These are phyloP conservation scores for Silurus aristotelis DNA, from an alignment of 2,797 vertebrate genomes.

Conservation along the genomic window DNA sequence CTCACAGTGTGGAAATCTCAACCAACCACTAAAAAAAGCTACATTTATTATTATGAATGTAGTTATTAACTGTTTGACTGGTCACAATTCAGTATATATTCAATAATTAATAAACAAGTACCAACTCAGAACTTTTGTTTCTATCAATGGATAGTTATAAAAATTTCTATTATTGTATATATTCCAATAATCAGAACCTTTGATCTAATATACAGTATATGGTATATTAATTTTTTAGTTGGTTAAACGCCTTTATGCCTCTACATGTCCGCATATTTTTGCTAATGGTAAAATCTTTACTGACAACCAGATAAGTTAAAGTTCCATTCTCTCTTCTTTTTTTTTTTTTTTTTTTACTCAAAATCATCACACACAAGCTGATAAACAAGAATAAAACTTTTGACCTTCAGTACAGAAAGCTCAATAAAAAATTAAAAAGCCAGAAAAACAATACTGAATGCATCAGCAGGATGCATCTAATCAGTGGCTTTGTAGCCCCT, in stretches of 20 bases:
- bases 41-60: not conserved
- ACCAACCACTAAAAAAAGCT: not conserved
- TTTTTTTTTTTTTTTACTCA: no score
- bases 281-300: not conserved
- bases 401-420: not conserved
- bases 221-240: not conserved
- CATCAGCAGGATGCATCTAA: not conserved
- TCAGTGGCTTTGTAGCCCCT: not conserved
- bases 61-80: not conserved
- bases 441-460: not conserved
- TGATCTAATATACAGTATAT: not conserved
- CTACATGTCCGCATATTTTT: not conserved
- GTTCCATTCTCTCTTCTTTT: not conserved
- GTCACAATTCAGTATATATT: not conserved
- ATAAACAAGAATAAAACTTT: not conserved
- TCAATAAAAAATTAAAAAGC: not conserved
- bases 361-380: not conserved
- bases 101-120: not conserved
- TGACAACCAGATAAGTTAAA: not conserved
- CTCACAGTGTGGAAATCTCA: not conserved
- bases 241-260: not conserved
- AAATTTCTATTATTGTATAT: not conserved
- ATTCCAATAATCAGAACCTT: no score
- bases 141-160: not conserved
- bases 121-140: not conserved